A percentile compares a stretch with the other conserved stretches of the same genome.
Evolutionary conservation across 2,888 invertebrate genomes (phyloP).

Genomic region (Idaea aversata): DNA sequence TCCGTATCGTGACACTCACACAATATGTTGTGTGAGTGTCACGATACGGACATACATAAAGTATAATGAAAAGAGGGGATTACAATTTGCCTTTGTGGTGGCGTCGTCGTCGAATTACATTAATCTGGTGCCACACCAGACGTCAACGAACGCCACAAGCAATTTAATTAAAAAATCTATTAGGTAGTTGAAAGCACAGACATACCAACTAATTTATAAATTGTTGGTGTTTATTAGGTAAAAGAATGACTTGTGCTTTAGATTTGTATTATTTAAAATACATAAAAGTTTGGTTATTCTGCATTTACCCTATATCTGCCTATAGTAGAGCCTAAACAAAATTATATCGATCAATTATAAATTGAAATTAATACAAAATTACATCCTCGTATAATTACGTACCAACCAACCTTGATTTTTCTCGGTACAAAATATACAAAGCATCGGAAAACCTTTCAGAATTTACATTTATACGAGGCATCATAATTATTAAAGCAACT

Average conservation of each 20-base stretch:
- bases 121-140: constrained; percentile 71
- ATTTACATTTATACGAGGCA: background rate
- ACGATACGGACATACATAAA: constrained; percentile 66
- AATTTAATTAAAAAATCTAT: constrained; percentile 80
- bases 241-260: background rate
- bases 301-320: no score
- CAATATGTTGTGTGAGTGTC: constrained; percentile 62
- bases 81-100: constrained; percentile 80
- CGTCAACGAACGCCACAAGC: constrained; percentile 62
- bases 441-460: background rate
- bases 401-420: background rate
- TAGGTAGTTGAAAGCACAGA: constrained; percentile 76
- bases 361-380: no score
- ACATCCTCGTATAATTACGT: no score
- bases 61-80: constrained; percentile 74
- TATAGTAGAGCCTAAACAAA: no score
- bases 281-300: background rate
- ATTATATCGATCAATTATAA: no score
- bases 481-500: background rate
- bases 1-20: constrained; percentile 62
- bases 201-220: constrained; percentile 68
- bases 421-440: background rate
- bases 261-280: background rate
- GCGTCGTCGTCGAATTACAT: constrained; percentile 78
- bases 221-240: constrained; percentile 50